Base-by-base conservation (phyloP, 2,888 invertebrate genomes). In the Loripinus fragilis region DNA sequence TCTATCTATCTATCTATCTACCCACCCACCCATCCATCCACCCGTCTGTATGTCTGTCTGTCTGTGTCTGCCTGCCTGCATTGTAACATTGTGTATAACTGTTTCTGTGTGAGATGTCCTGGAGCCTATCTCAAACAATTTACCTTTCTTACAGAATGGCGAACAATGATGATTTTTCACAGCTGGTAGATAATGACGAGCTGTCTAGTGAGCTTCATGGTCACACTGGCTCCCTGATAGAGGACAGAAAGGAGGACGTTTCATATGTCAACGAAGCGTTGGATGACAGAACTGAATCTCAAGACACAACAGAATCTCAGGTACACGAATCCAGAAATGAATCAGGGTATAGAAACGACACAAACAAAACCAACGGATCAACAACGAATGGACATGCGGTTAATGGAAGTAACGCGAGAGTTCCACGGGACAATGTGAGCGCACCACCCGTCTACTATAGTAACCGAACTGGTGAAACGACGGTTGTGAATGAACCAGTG, bases 401-500 rank as follows among this genome's bases (percentile, higher is more conserved):
- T 55, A 60, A 30, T 20, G 69, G 42, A 60, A 66, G 55, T 35
- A 72, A 68, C 15, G 71, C 50, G 35, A 30, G 60, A 25, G 71
- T 25, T 38, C 42, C 65, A 12, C 66, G 45, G 52, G 52, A 73
- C 5, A 38, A 15, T 15, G 35, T 66, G 8, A 25, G 35, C 8
- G 45, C 78, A n/a, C 68, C 80, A 17, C 86, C 86, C 15, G 86
- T 86, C 23, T 64, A 81, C 64, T 88, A 83, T 60, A 85, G 82
- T 72, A 80, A 76, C 72, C 74, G 70, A 17, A 79, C 80, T 35
- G 88, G 85, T n/a, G 80, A 86, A 60, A 74, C 83, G 23, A 78
- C 80, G 30, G 85, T 89, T 2, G 80, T 86, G 0, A 80, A 76
- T 10, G 87, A 87, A 48, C 78, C 81, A n/a, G 85, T 86, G 12